phyloP scores from a whole-genome alignment of 1,140 invertebrate genomes.

The Bombus impatiens region DNA sequence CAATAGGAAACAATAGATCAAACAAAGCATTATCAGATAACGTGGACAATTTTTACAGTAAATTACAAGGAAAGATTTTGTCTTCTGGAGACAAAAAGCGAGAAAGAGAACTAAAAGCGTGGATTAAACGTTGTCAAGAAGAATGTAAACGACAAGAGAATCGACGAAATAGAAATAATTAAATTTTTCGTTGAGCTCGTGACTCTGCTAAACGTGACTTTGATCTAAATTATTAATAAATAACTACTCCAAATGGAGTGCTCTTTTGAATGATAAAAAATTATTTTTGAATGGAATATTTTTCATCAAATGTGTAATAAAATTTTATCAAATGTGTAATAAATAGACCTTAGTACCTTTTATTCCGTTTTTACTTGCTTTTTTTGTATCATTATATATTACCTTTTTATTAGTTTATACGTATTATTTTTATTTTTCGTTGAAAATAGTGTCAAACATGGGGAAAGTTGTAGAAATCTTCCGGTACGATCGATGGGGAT shows the following conservation, averaged over 20 bases:
- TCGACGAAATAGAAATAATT: background rate
- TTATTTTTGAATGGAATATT: background rate
- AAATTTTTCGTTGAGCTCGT: background rate
- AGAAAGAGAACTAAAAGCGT: slow-evolving; percentile 59
- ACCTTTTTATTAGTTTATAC: background rate
- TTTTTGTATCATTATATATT: background rate
- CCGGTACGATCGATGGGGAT: slow-evolving; percentile 36
- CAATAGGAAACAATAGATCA: background rate
- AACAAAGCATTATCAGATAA: background rate
- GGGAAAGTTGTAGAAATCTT: slow-evolving; percentile 30
- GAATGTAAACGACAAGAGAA: slow-evolving; percentile 44
- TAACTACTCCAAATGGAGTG: too few species aligned
- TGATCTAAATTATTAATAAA: too few species aligned
- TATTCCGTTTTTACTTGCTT: background rate
- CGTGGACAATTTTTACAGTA: background rate
- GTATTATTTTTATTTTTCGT: background rate
- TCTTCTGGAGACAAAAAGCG: background rate
- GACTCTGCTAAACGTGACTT: background rate
- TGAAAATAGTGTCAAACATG: background rate
- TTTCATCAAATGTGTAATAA: background rate
- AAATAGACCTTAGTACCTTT: background rate
- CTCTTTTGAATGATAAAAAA: background rate
- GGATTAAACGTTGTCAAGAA: slow-evolving; percentile 60
- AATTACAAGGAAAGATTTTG: background rate
- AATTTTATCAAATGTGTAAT: background rate